These are phyloP conservation scores for Prietella phreatophila DNA, from an alignment of 2,113 vertebrate species.

Conservation along the genomic window DNA sequence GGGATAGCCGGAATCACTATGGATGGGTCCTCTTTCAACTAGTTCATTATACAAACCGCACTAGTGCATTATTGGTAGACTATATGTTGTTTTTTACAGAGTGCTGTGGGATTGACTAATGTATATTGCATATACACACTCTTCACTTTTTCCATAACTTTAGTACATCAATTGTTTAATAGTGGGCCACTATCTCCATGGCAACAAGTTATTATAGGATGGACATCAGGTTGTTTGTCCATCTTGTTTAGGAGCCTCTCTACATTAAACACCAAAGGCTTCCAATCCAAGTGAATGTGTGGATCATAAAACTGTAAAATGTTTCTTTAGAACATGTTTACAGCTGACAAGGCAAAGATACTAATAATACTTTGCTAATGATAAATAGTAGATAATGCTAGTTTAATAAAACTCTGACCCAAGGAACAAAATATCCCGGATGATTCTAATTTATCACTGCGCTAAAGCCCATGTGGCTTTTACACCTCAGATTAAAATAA, in stretches of 20 bases:
- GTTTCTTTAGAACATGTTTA: neutral
- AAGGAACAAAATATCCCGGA: neutral
- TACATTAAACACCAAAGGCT: neutral
- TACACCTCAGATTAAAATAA: neutral
- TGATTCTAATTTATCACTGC: neutral
- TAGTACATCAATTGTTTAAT: neutral
- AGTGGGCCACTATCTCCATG: no score
- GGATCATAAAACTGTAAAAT: neutral
- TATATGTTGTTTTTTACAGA: neutral
- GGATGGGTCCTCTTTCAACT: neutral
- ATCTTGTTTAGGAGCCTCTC: neutral
- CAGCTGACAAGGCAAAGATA: neutral
- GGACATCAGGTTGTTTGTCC: neutral
- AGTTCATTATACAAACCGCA: neutral
- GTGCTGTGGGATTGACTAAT: neutral
- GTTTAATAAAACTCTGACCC: neutral
- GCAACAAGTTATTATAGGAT: neutral
- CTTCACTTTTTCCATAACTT: neutral
- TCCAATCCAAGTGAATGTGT: neutral
- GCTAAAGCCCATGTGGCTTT: neutral
- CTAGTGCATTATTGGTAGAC: neutral
- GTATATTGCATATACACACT: neutral
- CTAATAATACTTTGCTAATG: neutral
- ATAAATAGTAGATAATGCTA: neutral
- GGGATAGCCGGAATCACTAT: neutral